Evolutionary conservation across 2,113 vertebrate genomes (phyloP).

Genomic region (Aegithalos caudatus): DNA sequence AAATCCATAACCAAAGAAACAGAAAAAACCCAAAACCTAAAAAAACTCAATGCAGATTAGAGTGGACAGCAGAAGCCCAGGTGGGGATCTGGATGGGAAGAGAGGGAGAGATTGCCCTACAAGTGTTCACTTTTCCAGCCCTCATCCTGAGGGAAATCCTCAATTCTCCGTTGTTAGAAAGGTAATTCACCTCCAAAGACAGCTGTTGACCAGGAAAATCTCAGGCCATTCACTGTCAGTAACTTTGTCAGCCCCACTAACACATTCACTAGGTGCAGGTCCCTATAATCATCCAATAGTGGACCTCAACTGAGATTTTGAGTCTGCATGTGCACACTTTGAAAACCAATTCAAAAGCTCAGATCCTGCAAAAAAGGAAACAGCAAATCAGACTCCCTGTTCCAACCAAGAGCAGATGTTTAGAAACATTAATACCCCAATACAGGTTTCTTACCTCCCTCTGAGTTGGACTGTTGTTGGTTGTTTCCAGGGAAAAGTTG

Average conservation of each 20-base stretch:
- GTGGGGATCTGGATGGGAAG: not conserved
- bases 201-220: not conserved
- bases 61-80: not conserved
- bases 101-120: not conserved
- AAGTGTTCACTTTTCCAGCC: not conserved
- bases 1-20: not conserved
- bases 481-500: rapidly evolving
- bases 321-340: not conserved
- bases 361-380: not conserved
- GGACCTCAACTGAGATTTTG: not conserved
- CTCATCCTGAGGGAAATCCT: not conserved
- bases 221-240: not conserved
- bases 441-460: not conserved
- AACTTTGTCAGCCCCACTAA: not conserved
- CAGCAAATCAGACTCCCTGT: not conserved
- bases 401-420: not conserved
- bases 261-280: not conserved
- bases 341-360: not conserved
- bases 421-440: not conserved
- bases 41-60: not conserved
- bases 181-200: not conserved
- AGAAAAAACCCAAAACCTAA: rapidly evolving
- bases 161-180: not conserved
- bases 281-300: not conserved
- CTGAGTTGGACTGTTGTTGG: not conserved